A percentile compares a stretch with the other conserved stretches of the same genome.
phyloP scores from a whole-genome alignment of 2,113 vertebrate genomes.

The Phylloscopus whistleri region DNA sequence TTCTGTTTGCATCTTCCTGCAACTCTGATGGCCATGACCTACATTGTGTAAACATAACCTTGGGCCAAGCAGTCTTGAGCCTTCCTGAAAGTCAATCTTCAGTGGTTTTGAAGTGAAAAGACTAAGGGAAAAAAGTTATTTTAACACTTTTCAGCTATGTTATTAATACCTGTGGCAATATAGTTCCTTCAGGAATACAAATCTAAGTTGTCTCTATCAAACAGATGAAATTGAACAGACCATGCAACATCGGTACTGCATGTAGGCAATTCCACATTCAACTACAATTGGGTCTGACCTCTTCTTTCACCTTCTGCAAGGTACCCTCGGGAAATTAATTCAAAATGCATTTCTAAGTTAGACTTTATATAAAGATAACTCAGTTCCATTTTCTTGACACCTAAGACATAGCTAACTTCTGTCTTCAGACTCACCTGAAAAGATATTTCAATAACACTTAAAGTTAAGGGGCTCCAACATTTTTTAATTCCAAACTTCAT shows the following conservation, averaged over 20 bases:
- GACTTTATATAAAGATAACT: background rate
- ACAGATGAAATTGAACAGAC: background rate
- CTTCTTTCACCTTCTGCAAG: background rate
- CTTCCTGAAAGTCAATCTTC: background rate
- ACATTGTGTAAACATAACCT: background rate
- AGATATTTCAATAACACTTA: background rate
- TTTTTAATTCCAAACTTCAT: background rate
- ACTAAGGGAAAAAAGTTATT: background rate
- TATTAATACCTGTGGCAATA: background rate
- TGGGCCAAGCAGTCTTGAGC: background rate
- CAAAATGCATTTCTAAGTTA: background rate
- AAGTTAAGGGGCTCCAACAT: background rate
- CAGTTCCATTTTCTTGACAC: background rate
- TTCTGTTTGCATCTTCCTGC: background rate
- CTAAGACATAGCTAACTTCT: background rate
- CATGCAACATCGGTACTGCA: background rate
- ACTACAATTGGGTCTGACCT: background rate
- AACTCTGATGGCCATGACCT: background rate
- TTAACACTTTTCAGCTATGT: background rate
- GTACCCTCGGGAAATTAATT: background rate
- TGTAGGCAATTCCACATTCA: background rate
- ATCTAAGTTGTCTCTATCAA: background rate
- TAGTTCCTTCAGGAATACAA: background rate
- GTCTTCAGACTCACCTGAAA: background rate
- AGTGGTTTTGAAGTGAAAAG: background rate